Conservation (phyloP, 1,140 invertebrate species). For the Caenorhabditis brenneri region DNA sequence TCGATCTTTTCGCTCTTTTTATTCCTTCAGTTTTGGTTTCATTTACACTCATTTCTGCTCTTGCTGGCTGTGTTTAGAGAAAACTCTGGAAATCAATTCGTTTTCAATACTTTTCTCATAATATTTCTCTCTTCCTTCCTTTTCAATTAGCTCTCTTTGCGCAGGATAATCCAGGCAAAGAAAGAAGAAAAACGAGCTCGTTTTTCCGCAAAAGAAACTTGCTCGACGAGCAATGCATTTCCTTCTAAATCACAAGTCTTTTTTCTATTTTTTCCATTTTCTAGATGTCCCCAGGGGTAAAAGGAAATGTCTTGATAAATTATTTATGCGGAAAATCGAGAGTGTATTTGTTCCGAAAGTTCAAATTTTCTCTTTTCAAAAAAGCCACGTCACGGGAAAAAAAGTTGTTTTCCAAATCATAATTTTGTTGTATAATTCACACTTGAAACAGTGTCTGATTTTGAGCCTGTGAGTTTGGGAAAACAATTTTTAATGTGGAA, state of each 20-base stretch:
- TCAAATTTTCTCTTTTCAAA: not conserved
- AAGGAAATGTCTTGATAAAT: not conserved
- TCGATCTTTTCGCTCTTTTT: not conserved
- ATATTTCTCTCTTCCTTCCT: not conserved
- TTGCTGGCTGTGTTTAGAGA: not conserved
- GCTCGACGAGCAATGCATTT: not conserved
- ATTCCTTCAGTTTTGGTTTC: not conserved
- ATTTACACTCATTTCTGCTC: not conserved
- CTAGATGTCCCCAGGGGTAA: not conserved
- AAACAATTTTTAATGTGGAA: no score
- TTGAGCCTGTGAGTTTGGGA: no score
- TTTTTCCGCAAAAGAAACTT: not conserved
- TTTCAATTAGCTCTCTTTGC: slow-evolving; percentile 11
- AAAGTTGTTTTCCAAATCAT: no score
- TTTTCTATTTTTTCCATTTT: slow-evolving; percentile 8
- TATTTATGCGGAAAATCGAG: not conserved
- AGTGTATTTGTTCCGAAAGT: not conserved
- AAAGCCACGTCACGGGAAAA: no score
- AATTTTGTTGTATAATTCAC: no score
- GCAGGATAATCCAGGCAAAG: not conserved
- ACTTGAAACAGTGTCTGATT: no score
- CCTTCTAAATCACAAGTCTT: not conserved
- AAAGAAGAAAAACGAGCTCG: not conserved
- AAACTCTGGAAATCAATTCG: not conserved
- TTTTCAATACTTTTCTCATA: no score